phyloP scores from a whole-genome alignment of 2,888 invertebrate species.

The Sinopyrophorus schimmeli region DNA sequence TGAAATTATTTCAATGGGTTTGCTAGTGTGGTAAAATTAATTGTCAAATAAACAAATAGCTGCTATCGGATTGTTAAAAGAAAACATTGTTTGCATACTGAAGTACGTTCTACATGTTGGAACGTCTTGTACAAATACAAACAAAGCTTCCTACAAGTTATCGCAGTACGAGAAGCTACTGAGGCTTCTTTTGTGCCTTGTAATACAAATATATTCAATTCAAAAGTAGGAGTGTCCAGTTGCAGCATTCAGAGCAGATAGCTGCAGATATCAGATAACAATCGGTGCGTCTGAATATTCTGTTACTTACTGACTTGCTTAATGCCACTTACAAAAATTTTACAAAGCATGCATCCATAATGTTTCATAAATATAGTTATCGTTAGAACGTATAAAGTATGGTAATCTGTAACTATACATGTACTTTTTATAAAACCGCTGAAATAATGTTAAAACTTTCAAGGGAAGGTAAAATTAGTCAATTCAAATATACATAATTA shows the following conservation, averaged over 20 bases:
- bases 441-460: no score
- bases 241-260: conserved; percentile 37
- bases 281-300: conserved; percentile 35
- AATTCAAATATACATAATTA: no score
- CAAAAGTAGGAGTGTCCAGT: conserved; percentile 33
- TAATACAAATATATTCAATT: conserved; percentile 36
- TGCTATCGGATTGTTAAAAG: conserved; percentile 24
- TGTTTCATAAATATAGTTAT: no score
- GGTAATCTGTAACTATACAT: no score
- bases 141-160: conserved; percentile 32
- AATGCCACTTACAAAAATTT: no score
- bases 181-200: conserved; percentile 30
- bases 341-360: no score
- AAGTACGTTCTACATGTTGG: conserved; percentile 30
- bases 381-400: no score
- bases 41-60: conserved; percentile 27
- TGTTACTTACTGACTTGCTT: conserved; percentile 22
- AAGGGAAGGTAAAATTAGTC: no score
- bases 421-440: no score
- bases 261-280: conserved; percentile 39
- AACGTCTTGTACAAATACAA: conserved; percentile 33
- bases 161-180: conserved; percentile 29
- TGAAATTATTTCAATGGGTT: no score
- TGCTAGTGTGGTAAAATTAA: no score
- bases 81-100: conserved; percentile 34